Evolutionary conservation across 2,113 vertebrate genomes (phyloP).

Genomic region (Pelmatolapia mariae): DNA sequence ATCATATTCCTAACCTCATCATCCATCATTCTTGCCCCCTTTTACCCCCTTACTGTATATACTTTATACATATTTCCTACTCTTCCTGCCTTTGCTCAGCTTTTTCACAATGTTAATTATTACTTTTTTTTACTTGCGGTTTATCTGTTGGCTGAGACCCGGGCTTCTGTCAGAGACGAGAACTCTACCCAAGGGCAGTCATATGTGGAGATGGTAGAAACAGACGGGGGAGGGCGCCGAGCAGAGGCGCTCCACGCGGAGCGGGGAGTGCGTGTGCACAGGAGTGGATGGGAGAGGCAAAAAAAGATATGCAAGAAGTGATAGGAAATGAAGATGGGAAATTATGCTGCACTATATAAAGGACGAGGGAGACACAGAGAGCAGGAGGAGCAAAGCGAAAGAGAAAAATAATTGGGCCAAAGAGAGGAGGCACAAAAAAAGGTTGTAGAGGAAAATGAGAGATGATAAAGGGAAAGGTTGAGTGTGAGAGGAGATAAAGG

Average conservation of each 20-base stretch:
- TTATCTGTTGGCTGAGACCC: slow-evolving; percentile 44
- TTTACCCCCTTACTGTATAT: not conserved
- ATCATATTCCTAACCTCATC: not conserved
- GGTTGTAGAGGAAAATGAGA: slow-evolving; percentile 32
- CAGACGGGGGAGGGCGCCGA: not conserved
- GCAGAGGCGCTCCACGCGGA: not conserved
- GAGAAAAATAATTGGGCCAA: slow-evolving; percentile 61
- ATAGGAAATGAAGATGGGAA: slow-evolving; percentile 45
- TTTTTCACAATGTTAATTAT: slow-evolving; percentile 26
- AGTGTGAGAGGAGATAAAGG: slow-evolving; percentile 4
- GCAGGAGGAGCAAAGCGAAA: slow-evolving; percentile 29
- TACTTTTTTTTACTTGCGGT: slow-evolving; percentile 23
- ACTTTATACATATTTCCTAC: not conserved
- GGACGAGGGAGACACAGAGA: slow-evolving; percentile 22
- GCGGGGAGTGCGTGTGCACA: not conserved
- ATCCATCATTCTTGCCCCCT: not conserved
- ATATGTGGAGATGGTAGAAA: not conserved
- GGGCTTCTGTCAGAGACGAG: slow-evolving; percentile 32
- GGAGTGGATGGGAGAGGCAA: not conserved
- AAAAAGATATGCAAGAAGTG: slow-evolving; percentile 15
- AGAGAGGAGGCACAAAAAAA: slow-evolving; percentile 18
- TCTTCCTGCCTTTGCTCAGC: not conserved
- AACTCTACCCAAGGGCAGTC: slow-evolving; percentile 26
- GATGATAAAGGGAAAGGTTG: slow-evolving; percentile 39
- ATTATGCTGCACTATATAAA: slow-evolving; percentile 32